A percentile compares a stretch with the other conserved stretches of the same genome.
Conservation (phyloP, 2,113 vertebrate genomes). For the Bos taurus region ARS-UCD2.0 NC_037330.1:45879501-45880000, state of each 20-base stretch:
- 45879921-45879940: neutral
- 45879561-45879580: neutral
- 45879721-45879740: neutral
- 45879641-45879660: neutral
- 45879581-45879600: neutral
- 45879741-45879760: neutral
- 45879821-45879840: neutral
- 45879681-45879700: neutral
- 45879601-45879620: neutral
- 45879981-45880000: neutral
- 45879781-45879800: neutral
- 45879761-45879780: neutral
- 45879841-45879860: fast-evolving
- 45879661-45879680: neutral
- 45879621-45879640: neutral
- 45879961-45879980: neutral
- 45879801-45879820: neutral
- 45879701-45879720: neutral
- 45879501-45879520: neutral
- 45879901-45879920: neutral
- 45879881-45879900: neutral
- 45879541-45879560: neutral
- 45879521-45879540: neutral
- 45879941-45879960: neutral
- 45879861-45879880: neutral